Conservation (phyloP, 2,797 vertebrate genomes). For the Coilia nasus region DNA sequence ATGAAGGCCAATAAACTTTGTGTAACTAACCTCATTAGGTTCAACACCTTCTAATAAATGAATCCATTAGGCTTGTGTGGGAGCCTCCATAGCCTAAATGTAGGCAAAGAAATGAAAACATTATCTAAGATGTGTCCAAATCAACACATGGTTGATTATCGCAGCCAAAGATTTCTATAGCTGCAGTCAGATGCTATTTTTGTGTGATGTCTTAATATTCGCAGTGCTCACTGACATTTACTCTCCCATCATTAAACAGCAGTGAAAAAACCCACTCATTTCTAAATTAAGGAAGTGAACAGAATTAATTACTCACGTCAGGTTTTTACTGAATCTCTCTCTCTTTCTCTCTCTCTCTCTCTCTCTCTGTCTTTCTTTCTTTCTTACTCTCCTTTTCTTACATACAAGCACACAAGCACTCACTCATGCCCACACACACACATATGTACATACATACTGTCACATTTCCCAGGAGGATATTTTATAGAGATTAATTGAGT, state of each 20-base stretch:
- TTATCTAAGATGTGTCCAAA: neutral
- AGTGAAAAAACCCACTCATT: too few relatives aligned
- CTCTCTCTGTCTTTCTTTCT: neutral
- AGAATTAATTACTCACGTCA: too few relatives aligned
- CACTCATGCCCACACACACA: neutral
- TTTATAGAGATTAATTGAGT: neutral
- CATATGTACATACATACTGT: neutral
- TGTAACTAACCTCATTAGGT: slow-evolving; percentile 43
- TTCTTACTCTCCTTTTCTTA: neutral
- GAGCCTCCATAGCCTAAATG: neutral
- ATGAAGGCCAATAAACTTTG: slow-evolving; percentile 32
- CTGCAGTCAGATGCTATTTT: too few relatives aligned
- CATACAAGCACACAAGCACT: neutral
- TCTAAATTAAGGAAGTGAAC: too few relatives aligned
- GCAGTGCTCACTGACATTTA: too few relatives aligned
- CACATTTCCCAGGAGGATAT: neutral
- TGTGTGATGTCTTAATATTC: too few relatives aligned
- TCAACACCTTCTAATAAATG: slow-evolving; percentile 30
- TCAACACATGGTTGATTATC: neutral
- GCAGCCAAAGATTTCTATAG: neutral
- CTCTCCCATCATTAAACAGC: too few relatives aligned
- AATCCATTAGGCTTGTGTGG: slow-evolving; percentile 22
- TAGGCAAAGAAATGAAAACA: neutral
- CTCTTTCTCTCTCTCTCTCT: too few relatives aligned
- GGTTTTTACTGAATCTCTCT: too few relatives aligned